Evolutionary conservation across 2,888 invertebrate species (phyloP).

Genomic region (Anthophora plumipes): DNA sequence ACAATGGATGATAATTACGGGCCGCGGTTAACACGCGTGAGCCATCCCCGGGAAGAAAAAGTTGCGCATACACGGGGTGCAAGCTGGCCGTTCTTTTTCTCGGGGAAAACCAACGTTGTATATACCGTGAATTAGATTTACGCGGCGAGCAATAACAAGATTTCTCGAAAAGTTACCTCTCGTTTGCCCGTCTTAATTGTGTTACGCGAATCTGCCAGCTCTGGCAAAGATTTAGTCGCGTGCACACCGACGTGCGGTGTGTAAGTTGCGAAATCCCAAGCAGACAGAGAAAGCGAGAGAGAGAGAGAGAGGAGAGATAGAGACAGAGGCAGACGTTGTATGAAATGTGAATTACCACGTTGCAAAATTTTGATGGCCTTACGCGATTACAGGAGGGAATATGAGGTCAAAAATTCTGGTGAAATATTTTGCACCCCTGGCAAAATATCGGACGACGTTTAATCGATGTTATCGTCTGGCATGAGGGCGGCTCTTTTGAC

Average conservation of each 20-base stretch:
- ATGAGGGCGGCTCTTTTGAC: slow-evolving; percentile 68
- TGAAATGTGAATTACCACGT: not conserved
- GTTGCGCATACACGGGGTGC: not conserved
- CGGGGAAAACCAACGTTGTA: not conserved
- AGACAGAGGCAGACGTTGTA: not conserved
- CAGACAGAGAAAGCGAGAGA: not conserved
- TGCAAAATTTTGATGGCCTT: not conserved
- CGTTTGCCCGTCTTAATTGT: slow-evolving; percentile 44
- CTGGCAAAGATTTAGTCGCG: slow-evolving; percentile 12
- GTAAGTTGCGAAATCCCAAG: not conserved
- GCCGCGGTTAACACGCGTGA: slow-evolving; percentile 31
- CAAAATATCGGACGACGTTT: slow-evolving; percentile 63
- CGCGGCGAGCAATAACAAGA: slow-evolving; percentile 38
- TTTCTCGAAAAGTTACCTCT: slow-evolving; percentile 43
- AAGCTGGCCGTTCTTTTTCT: not conserved
- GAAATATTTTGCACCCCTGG: slow-evolving; percentile 45
- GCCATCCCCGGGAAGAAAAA: slow-evolving; percentile 20
- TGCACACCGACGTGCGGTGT: not conserved
- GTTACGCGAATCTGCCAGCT: slow-evolving; percentile 36
- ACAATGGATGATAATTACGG: slow-evolving; percentile 49
- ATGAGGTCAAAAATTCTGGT: not conserved
- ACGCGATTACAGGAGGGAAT: not conserved
- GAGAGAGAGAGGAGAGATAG: no score
- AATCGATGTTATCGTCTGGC: slow-evolving; percentile 75
- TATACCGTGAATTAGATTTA: slow-evolving; percentile 24